Evolutionary conservation across 2,797 vertebrate genomes (phyloP), one percentile per base, ranked within the genome.

Genomic region (Odontamblyopus rebecca): DNA sequence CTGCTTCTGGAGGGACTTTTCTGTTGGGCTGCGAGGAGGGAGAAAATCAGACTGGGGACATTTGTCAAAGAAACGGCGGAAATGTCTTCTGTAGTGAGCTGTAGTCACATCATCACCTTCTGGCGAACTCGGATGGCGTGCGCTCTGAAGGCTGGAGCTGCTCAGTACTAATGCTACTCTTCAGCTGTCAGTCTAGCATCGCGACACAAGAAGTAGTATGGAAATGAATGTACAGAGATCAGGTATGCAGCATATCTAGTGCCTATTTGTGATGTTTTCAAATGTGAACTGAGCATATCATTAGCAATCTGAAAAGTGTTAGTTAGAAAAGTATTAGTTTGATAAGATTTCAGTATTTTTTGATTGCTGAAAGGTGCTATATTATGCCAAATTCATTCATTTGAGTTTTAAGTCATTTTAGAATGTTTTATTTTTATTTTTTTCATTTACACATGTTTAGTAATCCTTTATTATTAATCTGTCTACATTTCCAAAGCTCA

Each of bases 1-100:
- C 12, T 4, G 23, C 1, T 38, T 65, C 77, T 50, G 61, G 59
- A 18, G 0, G 13, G 6, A 23, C 77, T 72, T 72, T 26, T 57
- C 51, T 59, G 7, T 27, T n/a, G 35, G 66, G 71, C 53, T 51
- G 78, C 70, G 84, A 72, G 74, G 69, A 78, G 70, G 70, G 80
- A 63, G 66, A 72, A 80, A 70, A 87, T 77, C 76, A 72, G 77
- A 78, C 81, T 76, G 69, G 74, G 70, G 74, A 68, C 70, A 61
- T 82, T 86, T 80, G 76, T 84, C 79, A 81, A 67, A 71, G 29
- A 67, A 80, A 78, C 68, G 79, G 27, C 80, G 71, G 69, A 32
- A 73, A 78, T 66, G 76, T 83, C 71, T 66, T 77, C 63, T 61
- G 76, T 68, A 27, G 68, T 30, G 35, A 38, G 61, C 69, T 81